Evolutionary conservation across 2,888 invertebrate genomes (phyloP).

Genomic region (Crepidodera aurea): DNA sequence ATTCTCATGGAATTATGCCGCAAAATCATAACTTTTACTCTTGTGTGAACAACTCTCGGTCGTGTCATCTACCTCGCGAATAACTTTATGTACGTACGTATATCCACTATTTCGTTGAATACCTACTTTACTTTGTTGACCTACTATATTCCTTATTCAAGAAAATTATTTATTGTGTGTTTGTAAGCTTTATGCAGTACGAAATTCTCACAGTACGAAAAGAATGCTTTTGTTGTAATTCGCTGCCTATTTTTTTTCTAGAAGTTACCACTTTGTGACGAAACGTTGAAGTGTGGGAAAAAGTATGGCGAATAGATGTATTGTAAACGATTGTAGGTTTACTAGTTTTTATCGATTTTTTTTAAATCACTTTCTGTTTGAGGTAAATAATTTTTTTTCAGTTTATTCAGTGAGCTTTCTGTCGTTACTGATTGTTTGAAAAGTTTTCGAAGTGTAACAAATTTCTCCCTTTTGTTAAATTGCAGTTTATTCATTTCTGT

Average conservation of each 20-base stretch:
- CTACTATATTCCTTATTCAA: conserved; percentile 16
- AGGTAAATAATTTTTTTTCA: too few relatives aligned
- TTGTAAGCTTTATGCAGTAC: neutral
- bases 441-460: too few relatives aligned
- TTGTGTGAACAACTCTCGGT: conserved; percentile 27
- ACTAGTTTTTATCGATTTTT: too few relatives aligned
- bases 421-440: too few relatives aligned
- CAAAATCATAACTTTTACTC: conserved; percentile 34
- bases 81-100: conserved; percentile 4
- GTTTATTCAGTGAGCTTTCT: too few relatives aligned
- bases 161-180: conserved; percentile 13
- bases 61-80: conserved; percentile 27
- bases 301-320: too few relatives aligned
- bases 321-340: too few relatives aligned
- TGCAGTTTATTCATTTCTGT: too few relatives aligned
- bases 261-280: too few relatives aligned
- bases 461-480: too few relatives aligned
- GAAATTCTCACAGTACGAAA: neutral
- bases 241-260: neutral
- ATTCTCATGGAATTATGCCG: conserved; percentile 33
- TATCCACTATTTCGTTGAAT: conserved; percentile 16
- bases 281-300: too few relatives aligned
- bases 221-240: conserved; percentile 6
- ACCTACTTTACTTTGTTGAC: conserved; percentile 22
- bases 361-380: too few relatives aligned